A percentile compares a stretch with the other conserved stretches of the same genome.
These are phyloP conservation scores for Copsychus sechellarum DNA, from an alignment of 2,113 vertebrate species.

Conservation along the genomic window DNA sequence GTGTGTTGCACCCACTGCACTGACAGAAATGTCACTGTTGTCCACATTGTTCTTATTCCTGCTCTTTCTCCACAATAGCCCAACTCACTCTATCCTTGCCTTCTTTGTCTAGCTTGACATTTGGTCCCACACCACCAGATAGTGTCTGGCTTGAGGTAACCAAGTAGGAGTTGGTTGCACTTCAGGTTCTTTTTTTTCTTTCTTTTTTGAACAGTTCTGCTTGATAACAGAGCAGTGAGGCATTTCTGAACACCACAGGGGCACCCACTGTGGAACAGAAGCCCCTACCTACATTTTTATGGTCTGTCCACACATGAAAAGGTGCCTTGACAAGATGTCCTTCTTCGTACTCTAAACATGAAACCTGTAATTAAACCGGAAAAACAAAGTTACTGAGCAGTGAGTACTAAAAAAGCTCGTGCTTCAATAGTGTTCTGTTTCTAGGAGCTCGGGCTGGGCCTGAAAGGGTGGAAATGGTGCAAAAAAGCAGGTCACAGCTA, in stretches of 20 bases:
- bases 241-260: neutral
- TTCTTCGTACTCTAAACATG: constrained; percentile 31
- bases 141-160: constrained; percentile 9
- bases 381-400: neutral
- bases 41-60: neutral
- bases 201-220: neutral
- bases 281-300: constrained; percentile 26
- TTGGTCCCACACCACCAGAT: constrained; percentile 16
- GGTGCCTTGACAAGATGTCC: constrained; percentile 48
- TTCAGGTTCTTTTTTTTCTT: neutral
- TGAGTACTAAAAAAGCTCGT: neutral
- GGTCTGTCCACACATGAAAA: constrained; percentile 46
- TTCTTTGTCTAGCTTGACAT: constrained; percentile 59
- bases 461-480: constrained; percentile 21
- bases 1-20: constrained; percentile 47
- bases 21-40: constrained; percentile 52
- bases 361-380: constrained; percentile 62
- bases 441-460: neutral
- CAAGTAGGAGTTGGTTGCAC: neutral
- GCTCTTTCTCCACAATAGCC: constrained; percentile 25
- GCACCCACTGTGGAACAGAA: neutral
- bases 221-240: neutral
- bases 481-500: constrained; percentile 57
- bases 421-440: constrained; percentile 56
- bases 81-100: neutral